These are phyloP conservation scores for Aphidius colemani DNA, from an alignment of 2,888 invertebrate genomes.

Conservation along the genomic window DNA sequence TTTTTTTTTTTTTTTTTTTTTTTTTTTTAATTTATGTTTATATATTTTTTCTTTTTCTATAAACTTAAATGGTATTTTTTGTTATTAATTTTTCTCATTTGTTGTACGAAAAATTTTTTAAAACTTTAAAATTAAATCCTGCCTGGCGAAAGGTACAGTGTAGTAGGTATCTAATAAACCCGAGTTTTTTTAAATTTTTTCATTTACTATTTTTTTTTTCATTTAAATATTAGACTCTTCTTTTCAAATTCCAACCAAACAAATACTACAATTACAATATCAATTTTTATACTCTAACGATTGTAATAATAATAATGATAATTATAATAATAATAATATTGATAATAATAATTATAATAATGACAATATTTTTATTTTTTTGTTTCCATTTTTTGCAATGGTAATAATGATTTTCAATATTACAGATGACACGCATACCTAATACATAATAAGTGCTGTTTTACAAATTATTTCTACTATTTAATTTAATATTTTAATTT, in stretches of 20 bases:
- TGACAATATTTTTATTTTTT: conserved; percentile 28
- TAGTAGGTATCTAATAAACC: conserved; percentile 59
- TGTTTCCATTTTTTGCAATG: conserved; percentile 23
- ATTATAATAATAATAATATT: conserved; percentile 37
- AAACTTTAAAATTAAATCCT: conserved; percentile 36
- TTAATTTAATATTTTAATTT: conserved; percentile 28
- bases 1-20: conserved; percentile 4
- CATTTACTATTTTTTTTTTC: conserved; percentile 10
- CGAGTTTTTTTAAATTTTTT: conserved; percentile 46
- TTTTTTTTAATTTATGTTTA: conserved; percentile 17
- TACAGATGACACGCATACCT: conserved; percentile 41
- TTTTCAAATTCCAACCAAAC: conserved; percentile 57
- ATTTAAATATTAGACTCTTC: conserved; percentile 51
- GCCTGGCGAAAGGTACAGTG: conserved; percentile 60
- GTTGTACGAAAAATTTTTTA: conserved; percentile 1
- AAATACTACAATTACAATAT: conserved; percentile 60
- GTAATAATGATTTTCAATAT: conserved; percentile 29
- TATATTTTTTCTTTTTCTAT: not conserved
- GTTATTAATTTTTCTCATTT: conserved; percentile 8
- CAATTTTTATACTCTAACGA: conserved; percentile 59
- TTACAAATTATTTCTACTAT: not conserved
- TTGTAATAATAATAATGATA: conserved; percentile 38
- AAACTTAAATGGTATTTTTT: not conserved
- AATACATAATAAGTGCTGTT: conserved; percentile 37
- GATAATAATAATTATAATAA: conserved; percentile 22